Evolutionary conservation across 2,797 vertebrate species (phyloP), one percentile per base, ranked within the genome.

Genomic region (Aeoliscus strigatus): DNA sequence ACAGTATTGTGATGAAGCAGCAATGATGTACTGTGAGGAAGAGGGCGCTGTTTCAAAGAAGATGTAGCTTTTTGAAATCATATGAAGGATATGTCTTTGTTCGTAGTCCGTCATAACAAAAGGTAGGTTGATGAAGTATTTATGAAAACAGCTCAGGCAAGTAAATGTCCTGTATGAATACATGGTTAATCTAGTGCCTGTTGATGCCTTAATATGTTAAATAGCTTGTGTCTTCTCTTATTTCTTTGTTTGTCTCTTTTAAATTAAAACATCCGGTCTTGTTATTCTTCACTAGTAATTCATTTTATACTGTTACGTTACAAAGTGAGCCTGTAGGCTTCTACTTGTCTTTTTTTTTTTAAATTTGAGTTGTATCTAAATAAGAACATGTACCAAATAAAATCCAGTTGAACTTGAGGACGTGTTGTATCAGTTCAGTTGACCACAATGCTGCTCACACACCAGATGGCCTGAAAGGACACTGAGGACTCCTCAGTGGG

Each of bases 121-220:
- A 51, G 29, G 60, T 21, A 11, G 51, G 29, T 39, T 50, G n/a
- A 23, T 52, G 11, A 64, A 53, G 16, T 50, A 35, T 66, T 57
- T 40, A 36, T 62, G 52, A n/a, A n/a, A n/a, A n/a, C n/a, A n/a
- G n/a, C n/a, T 68, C 44, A 51, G 57, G 53, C 50, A 27, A 53
- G 25, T 37, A 33, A 28, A 45, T 39, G 16, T 39, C 18, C 27
- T 24, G 23, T 50, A n/a, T n/a, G n/a, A n/a, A n/a, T 8, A 11
- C 21, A 58, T 23, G 40, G 27, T 34, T 50, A 15, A 74, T 55
- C 16, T 16, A 9, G 17, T 38, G 35, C 68, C 64, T 51, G 25
- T 41, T 35, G 37, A 70, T 71, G 79, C 83, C 70, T 79, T 81
- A 64, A 70, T 38, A 63, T 35, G 56, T 54, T 10, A 8, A 23